A percentile compares a stretch with the other conserved stretches of the same genome.
Conservation (phyloP, 2,113 vertebrate genomes). For the Peromyscus polionotus region DNA sequence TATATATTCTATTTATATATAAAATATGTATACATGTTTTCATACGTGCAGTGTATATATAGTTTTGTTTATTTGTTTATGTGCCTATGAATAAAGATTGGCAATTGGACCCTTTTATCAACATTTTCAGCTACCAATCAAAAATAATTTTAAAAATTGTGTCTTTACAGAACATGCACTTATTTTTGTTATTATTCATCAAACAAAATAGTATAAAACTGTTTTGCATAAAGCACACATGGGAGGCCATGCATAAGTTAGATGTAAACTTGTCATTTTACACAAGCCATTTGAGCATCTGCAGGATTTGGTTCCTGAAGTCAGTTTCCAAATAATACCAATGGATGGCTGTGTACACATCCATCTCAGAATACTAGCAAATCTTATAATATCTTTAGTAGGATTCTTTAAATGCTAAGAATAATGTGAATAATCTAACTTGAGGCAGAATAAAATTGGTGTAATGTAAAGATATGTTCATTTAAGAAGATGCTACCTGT, state of each 20-base stretch:
- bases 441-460: neutral
- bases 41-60: neutral
- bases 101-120: too few species aligned
- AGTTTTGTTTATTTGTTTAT: neutral
- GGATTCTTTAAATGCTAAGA: slow-evolving; percentile 48
- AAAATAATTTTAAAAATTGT: neutral
- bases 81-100: neutral
- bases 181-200: neutral
- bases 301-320: neutral
- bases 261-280: neutral
- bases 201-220: neutral
- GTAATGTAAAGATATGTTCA: neutral
- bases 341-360: neutral
- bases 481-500: slow-evolving; percentile 19
- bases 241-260: neutral
- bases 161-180: neutral
- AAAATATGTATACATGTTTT: neutral
- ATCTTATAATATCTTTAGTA: slow-evolving; percentile 21
- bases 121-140: neutral
- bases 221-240: neutral
- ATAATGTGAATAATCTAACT: neutral
- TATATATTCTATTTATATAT: neutral
- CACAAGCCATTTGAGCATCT: neutral
- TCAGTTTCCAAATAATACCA: neutral
- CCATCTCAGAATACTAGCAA: neutral